phyloP scores from a whole-genome alignment of 1,140 invertebrate species.

The Conus betulinus region DNA sequence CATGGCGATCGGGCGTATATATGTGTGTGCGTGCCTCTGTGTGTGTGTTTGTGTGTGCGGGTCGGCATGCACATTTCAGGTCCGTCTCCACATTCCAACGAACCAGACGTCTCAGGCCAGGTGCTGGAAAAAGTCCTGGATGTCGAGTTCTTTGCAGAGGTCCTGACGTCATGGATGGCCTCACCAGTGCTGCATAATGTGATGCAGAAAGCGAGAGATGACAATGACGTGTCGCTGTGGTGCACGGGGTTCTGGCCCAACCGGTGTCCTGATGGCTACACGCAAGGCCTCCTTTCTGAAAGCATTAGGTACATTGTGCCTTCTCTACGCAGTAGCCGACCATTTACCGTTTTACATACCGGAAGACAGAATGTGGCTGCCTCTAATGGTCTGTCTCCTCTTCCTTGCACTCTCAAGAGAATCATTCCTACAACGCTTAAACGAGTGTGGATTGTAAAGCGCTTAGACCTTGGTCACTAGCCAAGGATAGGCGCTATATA shows the following conservation, averaged over 20 bases:
- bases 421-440: too few relatives aligned
- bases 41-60: background rate
- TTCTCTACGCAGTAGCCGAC: too few relatives aligned
- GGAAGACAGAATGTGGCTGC: too few relatives aligned
- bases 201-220: background rate
- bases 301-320: background rate
- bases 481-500: too few relatives aligned
- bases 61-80: background rate
- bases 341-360: too few relatives aligned
- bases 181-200: background rate
- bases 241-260: constrained; percentile 11
- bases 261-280: background rate
- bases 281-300: background rate
- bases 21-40: too few relatives aligned
- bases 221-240: background rate
- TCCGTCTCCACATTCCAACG: background rate
- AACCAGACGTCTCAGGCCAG: background rate
- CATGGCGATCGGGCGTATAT: too few relatives aligned
- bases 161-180: constrained; percentile 11
- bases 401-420: too few relatives aligned
- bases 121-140: background rate
- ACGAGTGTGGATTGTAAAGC: too few relatives aligned
- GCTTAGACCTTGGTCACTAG: too few relatives aligned
- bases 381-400: too few relatives aligned
- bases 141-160: background rate